Conservation (phyloP, 2,888 invertebrate species). For the Amiota mariae region DNA sequence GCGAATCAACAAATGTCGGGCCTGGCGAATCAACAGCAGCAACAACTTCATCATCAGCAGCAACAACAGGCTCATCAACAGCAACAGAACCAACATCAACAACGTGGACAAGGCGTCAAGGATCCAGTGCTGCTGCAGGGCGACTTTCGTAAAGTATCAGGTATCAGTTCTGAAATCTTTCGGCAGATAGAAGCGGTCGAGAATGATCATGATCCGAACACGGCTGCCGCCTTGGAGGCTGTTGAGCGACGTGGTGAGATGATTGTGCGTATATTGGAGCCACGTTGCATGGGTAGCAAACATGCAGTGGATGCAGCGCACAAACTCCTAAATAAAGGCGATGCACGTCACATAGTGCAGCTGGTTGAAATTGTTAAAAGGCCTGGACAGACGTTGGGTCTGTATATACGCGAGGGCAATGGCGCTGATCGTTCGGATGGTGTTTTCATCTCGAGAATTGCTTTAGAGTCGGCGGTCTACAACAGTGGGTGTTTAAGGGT, state of each 20-base stretch:
- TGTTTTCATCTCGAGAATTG: constrained; percentile 96
- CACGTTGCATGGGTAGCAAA: constrained; percentile 90
- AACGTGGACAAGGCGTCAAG: constrained; percentile 65
- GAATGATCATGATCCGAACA: constrained; percentile 94
- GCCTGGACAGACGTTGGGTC: constrained; percentile 97
- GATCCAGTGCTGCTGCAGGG: constrained; percentile 90
- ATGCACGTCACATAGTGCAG: constrained; percentile 83
- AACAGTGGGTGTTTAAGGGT: constrained; percentile 96
- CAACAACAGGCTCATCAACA: constrained; percentile 70
- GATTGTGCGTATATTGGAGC: constrained; percentile 93
- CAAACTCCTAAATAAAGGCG: constrained; percentile 80
- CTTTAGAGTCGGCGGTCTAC: constrained; percentile 96
- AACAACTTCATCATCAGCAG: constrained; percentile 73
- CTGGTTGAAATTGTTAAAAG: constrained; percentile 99
- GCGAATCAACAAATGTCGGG: constrained; percentile 75
- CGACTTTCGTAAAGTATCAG: constrained; percentile 96
- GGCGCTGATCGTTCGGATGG: constrained; percentile 96
- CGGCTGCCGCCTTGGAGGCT: constrained; percentile 92
- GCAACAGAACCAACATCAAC: constrained; percentile 72
- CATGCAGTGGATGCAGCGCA: constrained; percentile 90
- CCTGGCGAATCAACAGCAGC: constrained; percentile 72
- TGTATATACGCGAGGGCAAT: constrained; percentile 99
- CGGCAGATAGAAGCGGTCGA: constrained; percentile 97
- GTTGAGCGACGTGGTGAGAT: constrained; percentile 95
- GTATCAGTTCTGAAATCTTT: constrained; percentile 96